Conservation (phyloP, 2,888 invertebrate genomes). For the Nipponacmea schrenckii region DNA sequence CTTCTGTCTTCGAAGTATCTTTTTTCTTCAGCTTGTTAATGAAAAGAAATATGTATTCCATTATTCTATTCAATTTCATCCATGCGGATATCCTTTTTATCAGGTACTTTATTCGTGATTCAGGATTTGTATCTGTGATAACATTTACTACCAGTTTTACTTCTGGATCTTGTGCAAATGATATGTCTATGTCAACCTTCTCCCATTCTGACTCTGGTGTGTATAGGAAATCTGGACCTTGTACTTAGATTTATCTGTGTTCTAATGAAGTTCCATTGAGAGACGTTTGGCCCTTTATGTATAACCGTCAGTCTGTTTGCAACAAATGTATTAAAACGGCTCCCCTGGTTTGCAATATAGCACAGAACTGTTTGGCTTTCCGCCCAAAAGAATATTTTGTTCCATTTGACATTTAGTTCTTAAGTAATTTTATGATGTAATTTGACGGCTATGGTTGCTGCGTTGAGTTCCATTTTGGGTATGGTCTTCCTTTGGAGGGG, state of each 20-base stretch:
- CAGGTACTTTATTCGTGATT: not conserved
- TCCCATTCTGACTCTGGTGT: not conserved
- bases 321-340: conserved; percentile 9
- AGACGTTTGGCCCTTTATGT: conserved; percentile 11
- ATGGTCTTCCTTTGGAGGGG: conserved; percentile 13
- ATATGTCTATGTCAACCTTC: not conserved
- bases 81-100: conserved; percentile 1
- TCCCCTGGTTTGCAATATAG: conserved; percentile 18
- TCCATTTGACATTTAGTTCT: not conserved
- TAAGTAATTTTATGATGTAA: conserved; percentile 5
- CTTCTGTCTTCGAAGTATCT: too few relatives aligned
- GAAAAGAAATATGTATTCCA: conserved; percentile 4
- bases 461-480: conserved; percentile 11
- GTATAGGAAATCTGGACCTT: conserved; percentile 30
- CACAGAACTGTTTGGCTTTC: conserved; percentile 16
- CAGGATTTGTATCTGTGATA: conserved; percentile 5
- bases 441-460: conserved; percentile 13
- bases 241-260: conserved; percentile 29
- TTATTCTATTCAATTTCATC: not conserved
- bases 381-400: conserved; percentile 16
- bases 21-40: too few relatives aligned
- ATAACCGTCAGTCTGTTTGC: conserved; percentile 7
- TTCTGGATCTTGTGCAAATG: conserved; percentile 10
- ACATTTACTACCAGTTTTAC: not conserved
- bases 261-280: conserved; percentile 28